phyloP scores from a whole-genome alignment of 2,797 vertebrate genomes.

The Enteromius mattozi region DNA sequence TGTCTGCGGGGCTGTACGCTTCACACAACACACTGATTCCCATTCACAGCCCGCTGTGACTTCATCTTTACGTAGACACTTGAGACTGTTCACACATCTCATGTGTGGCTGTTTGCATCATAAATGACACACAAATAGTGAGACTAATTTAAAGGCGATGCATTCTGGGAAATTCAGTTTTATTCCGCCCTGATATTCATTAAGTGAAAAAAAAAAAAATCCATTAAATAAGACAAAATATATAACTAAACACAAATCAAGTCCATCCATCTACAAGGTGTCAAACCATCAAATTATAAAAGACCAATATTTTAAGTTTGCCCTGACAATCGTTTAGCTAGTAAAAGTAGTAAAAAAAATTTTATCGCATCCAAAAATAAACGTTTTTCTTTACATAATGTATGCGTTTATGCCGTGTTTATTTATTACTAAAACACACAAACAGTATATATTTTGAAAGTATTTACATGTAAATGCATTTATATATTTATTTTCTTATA shows the following conservation, averaged over 20 bases:
- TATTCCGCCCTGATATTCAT: background rate
- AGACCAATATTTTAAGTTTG: background rate
- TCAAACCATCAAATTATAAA: background rate
- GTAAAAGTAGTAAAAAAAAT: too few species aligned
- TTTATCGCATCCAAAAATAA: too few species aligned
- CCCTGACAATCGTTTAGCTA: background rate
- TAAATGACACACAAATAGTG: too few species aligned
- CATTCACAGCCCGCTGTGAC: background rate
- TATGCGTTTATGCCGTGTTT: too few species aligned
- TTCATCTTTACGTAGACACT: background rate
- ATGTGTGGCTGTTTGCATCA: background rate
- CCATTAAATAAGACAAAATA: background rate
- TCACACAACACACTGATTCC: constrained; percentile 5
- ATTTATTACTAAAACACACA: too few species aligned
- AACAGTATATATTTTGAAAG: too few species aligned
- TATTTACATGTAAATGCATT: too few species aligned
- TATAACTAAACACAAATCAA: background rate
- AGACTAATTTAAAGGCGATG: background rate
- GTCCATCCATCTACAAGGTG: background rate
- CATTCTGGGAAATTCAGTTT: background rate
- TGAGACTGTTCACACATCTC: background rate
- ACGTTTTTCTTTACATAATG: too few species aligned
- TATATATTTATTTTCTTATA: too few species aligned
- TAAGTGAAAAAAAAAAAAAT: background rate
- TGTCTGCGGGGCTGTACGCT: background rate